A percentile compares a stretch with the other conserved stretches of the same genome.
These are phyloP conservation scores for Saccopteryx bilineata DNA, from an alignment of 2,113 vertebrate genomes.

Conservation along the genomic window DNA sequence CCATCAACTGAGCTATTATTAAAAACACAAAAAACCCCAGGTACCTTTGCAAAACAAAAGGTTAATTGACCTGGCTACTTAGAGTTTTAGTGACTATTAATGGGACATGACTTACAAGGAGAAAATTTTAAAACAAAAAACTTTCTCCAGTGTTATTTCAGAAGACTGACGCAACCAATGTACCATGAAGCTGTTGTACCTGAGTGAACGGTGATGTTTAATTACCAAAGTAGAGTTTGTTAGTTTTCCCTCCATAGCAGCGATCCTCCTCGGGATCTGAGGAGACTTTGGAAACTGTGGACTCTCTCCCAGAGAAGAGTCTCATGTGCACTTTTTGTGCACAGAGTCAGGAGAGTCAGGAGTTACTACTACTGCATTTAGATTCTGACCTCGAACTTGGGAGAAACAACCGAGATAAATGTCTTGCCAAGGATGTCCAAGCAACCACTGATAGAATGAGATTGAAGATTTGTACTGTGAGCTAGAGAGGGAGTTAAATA, in stretches of 20 bases:
- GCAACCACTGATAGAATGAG: not conserved
- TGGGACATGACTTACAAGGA: not conserved
- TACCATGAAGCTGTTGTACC: not conserved
- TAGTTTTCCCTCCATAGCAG: not conserved
- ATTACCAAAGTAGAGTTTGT: not conserved
- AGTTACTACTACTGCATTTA: not conserved
- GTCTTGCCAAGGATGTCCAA: not conserved
- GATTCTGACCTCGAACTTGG: not conserved
- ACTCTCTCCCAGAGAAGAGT: not conserved
- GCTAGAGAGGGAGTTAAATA: constrained; percentile 21
- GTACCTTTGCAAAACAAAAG: constrained; percentile 10
- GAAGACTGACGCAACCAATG: not conserved
- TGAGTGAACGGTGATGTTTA: not conserved
- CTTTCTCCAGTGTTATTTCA: not conserved
- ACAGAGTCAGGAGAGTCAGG: not conserved
- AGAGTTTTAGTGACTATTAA: not conserved
- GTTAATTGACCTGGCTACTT: not conserved
- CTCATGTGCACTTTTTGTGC: not conserved
- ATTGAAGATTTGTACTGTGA: constrained; percentile 35
- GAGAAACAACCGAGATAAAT: not conserved
- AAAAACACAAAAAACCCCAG: not conserved
- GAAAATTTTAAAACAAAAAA: not conserved
- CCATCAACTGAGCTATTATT: not conserved
- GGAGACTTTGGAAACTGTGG: not conserved
- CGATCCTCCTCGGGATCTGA: not conserved